Conservation (phyloP, 2,888 invertebrate species). For the Ichneumon xanthorius region DNA sequence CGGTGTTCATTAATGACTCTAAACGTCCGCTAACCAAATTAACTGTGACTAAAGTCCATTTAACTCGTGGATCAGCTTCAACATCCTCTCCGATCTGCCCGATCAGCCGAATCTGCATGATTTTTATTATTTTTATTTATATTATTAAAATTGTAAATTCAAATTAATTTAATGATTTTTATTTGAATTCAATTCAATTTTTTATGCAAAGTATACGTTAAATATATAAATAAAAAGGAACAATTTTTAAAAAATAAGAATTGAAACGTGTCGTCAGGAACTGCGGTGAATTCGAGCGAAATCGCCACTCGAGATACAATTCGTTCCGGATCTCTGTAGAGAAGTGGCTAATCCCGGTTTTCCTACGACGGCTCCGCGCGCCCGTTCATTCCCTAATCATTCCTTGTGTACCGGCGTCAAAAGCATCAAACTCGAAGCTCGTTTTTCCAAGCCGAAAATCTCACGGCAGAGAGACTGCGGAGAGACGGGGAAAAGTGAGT, state of each 20-base stretch:
- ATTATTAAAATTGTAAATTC: no score
- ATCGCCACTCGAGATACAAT: constrained; percentile 75
- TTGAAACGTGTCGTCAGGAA: constrained; percentile 41
- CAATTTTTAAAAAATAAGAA: neutral
- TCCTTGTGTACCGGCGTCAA: constrained; percentile 34
- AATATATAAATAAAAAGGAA: neutral
- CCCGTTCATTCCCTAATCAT: constrained; percentile 62
- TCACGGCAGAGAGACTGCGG: constrained; percentile 66
- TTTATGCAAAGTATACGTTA: neutral
- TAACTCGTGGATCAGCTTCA: constrained; percentile 62
- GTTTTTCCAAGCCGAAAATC: constrained; percentile 56
- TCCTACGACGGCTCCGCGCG: constrained; percentile 46
- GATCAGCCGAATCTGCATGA: constrained; percentile 18
- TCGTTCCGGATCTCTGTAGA: constrained; percentile 70
- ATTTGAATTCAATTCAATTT: no score
- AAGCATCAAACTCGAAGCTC: constrained; percentile 59
- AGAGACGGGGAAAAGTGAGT: constrained; percentile 46
- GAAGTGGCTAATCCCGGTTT: constrained; percentile 78
- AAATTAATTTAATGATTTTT: no score
- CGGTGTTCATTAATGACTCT: constrained; percentile 69
- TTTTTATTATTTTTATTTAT: constrained; percentile 27
- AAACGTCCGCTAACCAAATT: constrained; percentile 83
- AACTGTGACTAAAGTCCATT: constrained; percentile 84
- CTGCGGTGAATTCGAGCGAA: constrained; percentile 26
- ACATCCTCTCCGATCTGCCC: constrained; percentile 21